Conservation (phyloP, 1,140 invertebrate genomes). For the Drosophila micromelanica region DNA sequence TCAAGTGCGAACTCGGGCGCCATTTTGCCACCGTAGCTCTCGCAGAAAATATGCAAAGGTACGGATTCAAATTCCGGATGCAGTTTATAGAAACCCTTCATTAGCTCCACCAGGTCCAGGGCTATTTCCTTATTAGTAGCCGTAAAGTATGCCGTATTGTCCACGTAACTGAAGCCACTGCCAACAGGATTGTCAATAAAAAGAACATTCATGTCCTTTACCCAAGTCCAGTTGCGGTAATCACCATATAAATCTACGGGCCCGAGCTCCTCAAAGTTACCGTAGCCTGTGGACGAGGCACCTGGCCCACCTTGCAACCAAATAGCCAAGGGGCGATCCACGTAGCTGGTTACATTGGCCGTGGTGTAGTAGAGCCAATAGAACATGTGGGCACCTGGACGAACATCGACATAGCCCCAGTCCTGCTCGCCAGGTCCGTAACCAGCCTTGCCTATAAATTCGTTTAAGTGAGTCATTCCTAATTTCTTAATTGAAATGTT, state of each 20-base stretch:
- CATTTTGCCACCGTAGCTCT: constrained; percentile 97
- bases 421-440: constrained; percentile 88
- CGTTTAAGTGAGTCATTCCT: background rate
- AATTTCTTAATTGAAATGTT: background rate
- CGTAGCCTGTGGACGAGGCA: constrained; percentile 90
- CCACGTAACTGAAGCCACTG: constrained; percentile 93
- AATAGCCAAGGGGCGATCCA: constrained; percentile 89
- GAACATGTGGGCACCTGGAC: constrained; percentile 91
- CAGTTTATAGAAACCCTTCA: constrained; percentile 87
- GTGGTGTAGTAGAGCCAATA: constrained; percentile 93
- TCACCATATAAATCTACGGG: constrained; percentile 88
- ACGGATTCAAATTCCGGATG: constrained; percentile 88
- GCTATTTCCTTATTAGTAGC: constrained; percentile 91
- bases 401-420: constrained; percentile 89
- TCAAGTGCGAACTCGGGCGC: constrained; percentile 90
- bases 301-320: constrained; percentile 93
- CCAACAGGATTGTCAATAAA: constrained; percentile 96
- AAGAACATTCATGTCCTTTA: constrained; percentile 91
- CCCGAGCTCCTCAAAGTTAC: constrained; percentile 92
- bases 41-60: constrained; percentile 92
- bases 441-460: constrained; percentile 73
- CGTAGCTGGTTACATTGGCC: constrained; percentile 86
- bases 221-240: constrained; percentile 90
- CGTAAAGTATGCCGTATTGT: constrained; percentile 86
- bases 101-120: constrained; percentile 90